These are phyloP conservation scores for Triplophysa siluroides DNA, from an alignment of 2,113 vertebrate species.

Conservation along the genomic window DNA sequence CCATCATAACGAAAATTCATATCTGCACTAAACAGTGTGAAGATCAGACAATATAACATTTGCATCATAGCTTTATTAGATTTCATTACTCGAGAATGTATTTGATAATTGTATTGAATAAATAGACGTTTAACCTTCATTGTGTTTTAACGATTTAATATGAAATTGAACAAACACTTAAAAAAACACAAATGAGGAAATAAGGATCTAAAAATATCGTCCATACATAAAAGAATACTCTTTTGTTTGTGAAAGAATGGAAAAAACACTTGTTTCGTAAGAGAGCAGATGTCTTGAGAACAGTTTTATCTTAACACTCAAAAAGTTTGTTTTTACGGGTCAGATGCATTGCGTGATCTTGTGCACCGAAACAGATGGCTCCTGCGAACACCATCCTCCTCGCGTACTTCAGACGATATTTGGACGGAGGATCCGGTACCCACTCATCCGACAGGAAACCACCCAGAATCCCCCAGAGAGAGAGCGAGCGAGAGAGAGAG, in stretches of 20 bases:
- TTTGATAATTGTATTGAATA: no score
- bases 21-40: no score
- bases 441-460: slow-evolving; percentile 18
- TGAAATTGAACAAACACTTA: no score
- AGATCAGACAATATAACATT: no score
- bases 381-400: slow-evolving; percentile 4
- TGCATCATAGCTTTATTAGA: no score
- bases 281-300: slow-evolving; percentile 18
- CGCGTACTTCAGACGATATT: not conserved
- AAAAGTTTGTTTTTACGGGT: not conserved
- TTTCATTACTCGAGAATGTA: no score
- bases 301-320: not conserved
- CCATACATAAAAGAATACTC: not conserved
- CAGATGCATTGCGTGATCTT: not conserved
- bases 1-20: no score
- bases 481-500: not conserved
- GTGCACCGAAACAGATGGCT: slow-evolving; percentile 18
- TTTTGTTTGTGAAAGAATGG: not conserved
- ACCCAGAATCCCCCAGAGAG: slow-evolving; percentile 1
- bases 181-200: no score
- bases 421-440: slow-evolving; percentile 12
- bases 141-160: no score
- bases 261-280: not conserved
- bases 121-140: no score
- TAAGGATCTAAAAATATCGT: no score